Base-by-base conservation (phyloP, 2,113 vertebrate genomes). In the Ammodytes dubius region DNA sequence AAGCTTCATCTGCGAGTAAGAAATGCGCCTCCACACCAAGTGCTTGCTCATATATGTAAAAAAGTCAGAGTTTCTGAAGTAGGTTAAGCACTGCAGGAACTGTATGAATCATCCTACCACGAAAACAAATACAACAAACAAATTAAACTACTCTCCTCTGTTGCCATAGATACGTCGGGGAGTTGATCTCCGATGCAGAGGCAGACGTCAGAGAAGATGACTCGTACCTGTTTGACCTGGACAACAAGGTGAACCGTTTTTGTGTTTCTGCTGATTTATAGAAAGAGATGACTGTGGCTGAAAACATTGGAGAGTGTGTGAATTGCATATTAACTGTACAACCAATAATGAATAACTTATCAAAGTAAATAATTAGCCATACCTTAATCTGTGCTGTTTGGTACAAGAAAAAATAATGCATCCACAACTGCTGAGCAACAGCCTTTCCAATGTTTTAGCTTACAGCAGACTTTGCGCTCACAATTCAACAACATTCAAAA, bases 1-100 rank as follows among this genome's bases (percentile, higher is more conserved):
- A 5, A 97, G 96, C 79, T 98, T 98, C 94, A 98, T 98, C 92
- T 98, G 97, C 96, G 97, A 98, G 97, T 98, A 86, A 94, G 96
- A 87, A 15, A 17, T 5, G 0, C 0, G 2, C 3, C 1, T 35
- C 40, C 39, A 8, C 19, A n/a, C 2, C 2, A 15, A 7, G 6
- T 50, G 2, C 11, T 42, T 39, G 10, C 1, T 65, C 75, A 27
- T 50, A 64, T 5, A 12, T 46, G 3, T 53, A 4, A 15, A 56
- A 56, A 46, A 4, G 6, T 61, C 49, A 27, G 37, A n/a, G 4
- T 2, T 58, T 37, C 27, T 27, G 27, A 27, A 27, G 27, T 27
- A 27, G 27, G 27, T 27, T 1, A 27, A 1, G 1, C 27, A 27
- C 27, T 27, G 27, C 27, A 27, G 27, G 27, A 27, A 27, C 27